Evolutionary conservation across 1,140 invertebrate genomes (phyloP).

Genomic region (Cherax quadricarinatus): DNA sequence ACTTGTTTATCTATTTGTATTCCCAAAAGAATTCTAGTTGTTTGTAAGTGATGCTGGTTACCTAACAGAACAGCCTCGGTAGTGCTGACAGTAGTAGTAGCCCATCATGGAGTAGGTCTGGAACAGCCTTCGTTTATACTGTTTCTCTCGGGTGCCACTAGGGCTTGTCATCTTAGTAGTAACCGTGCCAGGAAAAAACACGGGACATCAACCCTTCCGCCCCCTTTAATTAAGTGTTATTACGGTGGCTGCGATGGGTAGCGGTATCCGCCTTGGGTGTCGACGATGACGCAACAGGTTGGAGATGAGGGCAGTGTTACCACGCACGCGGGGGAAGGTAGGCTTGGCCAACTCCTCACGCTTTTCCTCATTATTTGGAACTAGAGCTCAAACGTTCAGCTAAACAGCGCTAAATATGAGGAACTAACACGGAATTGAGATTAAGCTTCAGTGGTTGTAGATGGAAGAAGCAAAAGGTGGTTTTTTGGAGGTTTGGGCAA

Average conservation of each 20-base stretch:
- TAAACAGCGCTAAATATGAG: too few species aligned
- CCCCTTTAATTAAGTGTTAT: constrained; percentile 59
- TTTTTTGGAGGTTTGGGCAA: too few species aligned
- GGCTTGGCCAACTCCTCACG: not conserved
- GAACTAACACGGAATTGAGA: too few species aligned
- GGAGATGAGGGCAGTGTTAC: constrained; percentile 56
- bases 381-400: not conserved
- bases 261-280: constrained; percentile 53
- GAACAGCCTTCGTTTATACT: constrained; percentile 56
- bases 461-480: too few species aligned
- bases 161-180: constrained; percentile 18
- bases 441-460: too few species aligned
- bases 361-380: constrained; percentile 21
- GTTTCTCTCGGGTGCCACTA: constrained; percentile 39
- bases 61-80: not conserved
- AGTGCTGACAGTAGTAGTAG: too few species aligned
- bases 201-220: constrained; percentile 53
- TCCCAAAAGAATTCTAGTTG: too few species aligned
- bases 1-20: too few species aligned
- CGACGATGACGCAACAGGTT: constrained; percentile 56
- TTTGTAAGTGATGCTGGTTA: not conserved
- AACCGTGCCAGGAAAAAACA: constrained; percentile 45
- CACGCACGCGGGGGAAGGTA: constrained; percentile 21
- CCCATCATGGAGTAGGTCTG: not conserved
- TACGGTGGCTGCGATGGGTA: constrained; percentile 14